Evolutionary conservation across 2,888 invertebrate species (phyloP), one percentile per base, ranked within the genome.

Genomic region (Tanypteryx hageni): DNA sequence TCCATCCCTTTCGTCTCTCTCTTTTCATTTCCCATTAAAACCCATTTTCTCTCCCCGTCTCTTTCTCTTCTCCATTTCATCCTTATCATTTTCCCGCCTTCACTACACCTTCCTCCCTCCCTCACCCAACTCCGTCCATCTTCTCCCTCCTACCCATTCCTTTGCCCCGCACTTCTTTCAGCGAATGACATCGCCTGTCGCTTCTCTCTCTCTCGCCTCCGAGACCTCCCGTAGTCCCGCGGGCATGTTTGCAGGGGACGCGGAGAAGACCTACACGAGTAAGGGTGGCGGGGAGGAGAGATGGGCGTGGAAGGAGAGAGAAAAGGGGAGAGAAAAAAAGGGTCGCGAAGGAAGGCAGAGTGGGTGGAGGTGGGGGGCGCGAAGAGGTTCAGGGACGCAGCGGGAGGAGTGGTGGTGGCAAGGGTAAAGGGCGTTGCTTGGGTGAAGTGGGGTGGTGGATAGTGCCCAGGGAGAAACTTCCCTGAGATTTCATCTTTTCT

Each of bases 181-280:
- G 11, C 68, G 76, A 76, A 27, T 76, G 76, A 76, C 76, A 76
- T 76, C n/a, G n/a, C 68, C 68, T 22, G 22, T n/a, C 68, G n/a
- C 22, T 22, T 11, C 22, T 5, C 76, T 13, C 27, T 3, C 14
- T 11, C 76, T 44, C 44, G 44, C 76, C 27, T 27, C 68, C 9
- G 13, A 22, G 22, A 27, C 27, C 76, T 76, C 76, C 27, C 11
- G 76, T 27, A 13, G 64, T 64, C 89, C 89, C 44, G 44, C 89
- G 89, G 89, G 89, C 89, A 68, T 89, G 89, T 89, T 89, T 89
- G 89, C n/a, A n/a, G 44, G 89, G 64, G 58, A 56, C n/a, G 59
- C 58, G 7, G 13, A n/a, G 64, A 76, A 76, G 76, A 76, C 76
- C 76, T 76, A 76, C 76, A 76, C 76, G 13, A 76, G 76, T 44